Evolutionary conservation across 2,113 vertebrate genomes (phyloP), one percentile per base, ranked within the genome.

Genomic region (Engystomops pustulosus): DNA sequence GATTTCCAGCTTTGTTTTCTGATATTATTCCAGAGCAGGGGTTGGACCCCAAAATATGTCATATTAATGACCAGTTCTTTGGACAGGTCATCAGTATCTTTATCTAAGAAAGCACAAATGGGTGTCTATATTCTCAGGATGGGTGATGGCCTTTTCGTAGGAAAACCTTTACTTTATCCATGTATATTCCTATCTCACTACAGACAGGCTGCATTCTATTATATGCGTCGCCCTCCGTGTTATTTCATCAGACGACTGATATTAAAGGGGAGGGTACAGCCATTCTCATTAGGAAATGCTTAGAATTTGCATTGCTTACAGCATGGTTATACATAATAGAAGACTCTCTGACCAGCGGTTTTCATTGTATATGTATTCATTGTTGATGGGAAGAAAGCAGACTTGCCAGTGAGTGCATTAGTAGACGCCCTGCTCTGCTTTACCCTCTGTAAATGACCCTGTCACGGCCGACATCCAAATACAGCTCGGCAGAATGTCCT

Each of bases 391-490:
- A 36, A 36, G 15, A 67, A 67, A 67, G 62, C 62, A 67, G 60
- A 65, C 30, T 67, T 67, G 62, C 62, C 62, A 67, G 62, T 36
- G 62, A 67, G 62, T 36, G 62, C 62, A 67, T 67, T 67, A 67
- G 62, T 36, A 67, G 62, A 67, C 62, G 62, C 36, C 62, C 62
- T 18, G 62, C 62, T 67, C 62, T 20, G 62, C 8, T 34, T 67
- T 67, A 67, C 62, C 62, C 62, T 67, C 62, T 67, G 62, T 67
- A 67, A 67, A 67, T 67, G 62, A 67, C 62, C 62, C 62, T 36
- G 62, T 67, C 62, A 67, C 30, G 32, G 30, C 17, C 62, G 32
- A 67, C 62, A 36, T 36, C 62, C 62, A 67, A 67, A 67, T 67
- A 67, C 62, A 67, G 62, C 62, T 67, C 62, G 62, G 62, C 62